Base-by-base conservation (phyloP, 2,888 invertebrate genomes). In the Thecophora atra region DNA sequence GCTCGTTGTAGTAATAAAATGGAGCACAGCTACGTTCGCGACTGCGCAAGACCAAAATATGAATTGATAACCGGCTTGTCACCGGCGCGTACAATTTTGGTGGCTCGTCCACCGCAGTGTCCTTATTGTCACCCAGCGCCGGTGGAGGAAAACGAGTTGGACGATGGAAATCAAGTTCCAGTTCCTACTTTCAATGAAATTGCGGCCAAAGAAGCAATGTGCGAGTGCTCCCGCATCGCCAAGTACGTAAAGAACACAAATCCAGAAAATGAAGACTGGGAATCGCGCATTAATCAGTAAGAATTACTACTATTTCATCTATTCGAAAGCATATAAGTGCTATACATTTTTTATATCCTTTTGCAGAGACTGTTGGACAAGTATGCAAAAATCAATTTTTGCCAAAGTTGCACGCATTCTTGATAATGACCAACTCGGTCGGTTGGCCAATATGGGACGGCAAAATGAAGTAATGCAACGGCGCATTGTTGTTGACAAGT, bases 11-110 rank as follows among this genome's bases (percentile, higher is more conserved):
- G 73, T 24, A 73, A 69, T 30, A 78, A 88, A 73, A 89, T 91
- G 84, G 94, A 94, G 80, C 94, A 94, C 80, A 89, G 90, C 79
- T 94, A 94, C 80, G 89, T 92, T 11, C 89, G 92, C 77, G 91
- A 93, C 66, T 90, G 91, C 88, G 69, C 76, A 0, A 82, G 83
- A 2, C 76, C 79, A 1, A 54, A 73, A 8, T 74, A 72, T 62
- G 84, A 86, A 51, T 79, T 80, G 65, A 83, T 83, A 26, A 87
- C 82, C 76, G 84, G 85, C 0, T 71, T 86, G 5, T 76, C 83
- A 6, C 81, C 82, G 0, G 81, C 85, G 0, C 81, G 85, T 42
- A 83, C 83, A 0, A 80, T 87, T 26, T 76, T 87, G 52, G 83
- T 87, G 1, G 84, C 83, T 19, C 82, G 83, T 44, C 82, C 86